Evolutionary conservation across 2,888 invertebrate species (phyloP), one percentile per base, ranked within the genome.

Genomic region (Seladonia tumulorum): DNA sequence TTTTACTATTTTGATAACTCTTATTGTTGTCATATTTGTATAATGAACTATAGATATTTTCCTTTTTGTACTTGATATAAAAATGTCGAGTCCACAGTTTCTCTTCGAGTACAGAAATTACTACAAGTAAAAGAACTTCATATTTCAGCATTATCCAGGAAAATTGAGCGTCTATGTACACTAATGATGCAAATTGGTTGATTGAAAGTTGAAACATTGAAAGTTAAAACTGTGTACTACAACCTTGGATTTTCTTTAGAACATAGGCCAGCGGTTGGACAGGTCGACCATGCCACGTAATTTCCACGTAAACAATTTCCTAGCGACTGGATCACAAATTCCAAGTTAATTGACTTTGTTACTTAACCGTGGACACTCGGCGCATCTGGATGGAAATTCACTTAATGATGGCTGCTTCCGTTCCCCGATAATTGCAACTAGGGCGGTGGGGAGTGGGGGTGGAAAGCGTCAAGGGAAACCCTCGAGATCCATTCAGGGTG

Each of bases 311-410:
- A 60, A 60, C 25, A 60, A 25, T 60, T 25, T 25, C 4, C 25
- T 14, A 5, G 12, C 16, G 60, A n/a, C 60, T 60, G 14, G 25
- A 12, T 57, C 5, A 14, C 14, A 22, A 22, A 25, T 60, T 60
- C 60, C 60, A 25, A 60, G 60, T 25, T 60, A 60, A 60, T 60
- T 25, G 60, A 60, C 60, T 25, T 25, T n/a, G 60, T 25, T 25
- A 25, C 60, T 60, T 60, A 25, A 8, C 60, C 22, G 18, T 29
- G 16, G 45, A 42, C 8, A 5, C 22, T 25, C 57, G 14, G 25
- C 16, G 14, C 53, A n/a, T 29, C 25, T 57, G 35, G 35, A 71
- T 66, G 78, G 16, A 57, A 74, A 82, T 84, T 82, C 53, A 25
- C 35, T 83, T 66, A 70, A 73, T 16, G 72, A 74, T 72, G 25